Evolutionary conservation across 2,797 vertebrate genomes (phyloP).

Genomic region (Anguilla anguilla): DNA sequence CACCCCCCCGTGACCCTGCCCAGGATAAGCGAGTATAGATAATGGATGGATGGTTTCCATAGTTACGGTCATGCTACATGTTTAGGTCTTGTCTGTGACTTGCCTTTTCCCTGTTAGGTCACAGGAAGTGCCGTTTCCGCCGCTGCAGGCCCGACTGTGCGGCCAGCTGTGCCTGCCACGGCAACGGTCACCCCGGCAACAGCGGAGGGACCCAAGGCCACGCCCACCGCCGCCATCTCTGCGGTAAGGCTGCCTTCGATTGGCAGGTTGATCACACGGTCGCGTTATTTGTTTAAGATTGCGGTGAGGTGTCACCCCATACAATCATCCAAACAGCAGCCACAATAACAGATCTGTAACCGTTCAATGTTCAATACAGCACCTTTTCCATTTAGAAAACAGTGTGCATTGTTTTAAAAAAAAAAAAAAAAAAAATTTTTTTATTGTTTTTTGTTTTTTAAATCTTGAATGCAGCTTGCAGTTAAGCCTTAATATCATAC

Average conservation of each 20-base stretch:
- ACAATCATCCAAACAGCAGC: too few relatives aligned
- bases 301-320: too few relatives aligned
- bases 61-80: background rate
- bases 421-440: too few relatives aligned
- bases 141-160: constrained; percentile 29
- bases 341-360: too few relatives aligned
- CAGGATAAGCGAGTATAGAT: too few relatives aligned
- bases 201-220: constrained; percentile 59
- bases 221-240: constrained; percentile 52
- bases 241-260: constrained; percentile 65
- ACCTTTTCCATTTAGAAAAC: too few relatives aligned
- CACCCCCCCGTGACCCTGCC: too few relatives aligned
- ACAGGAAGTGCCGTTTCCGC: constrained; percentile 31
- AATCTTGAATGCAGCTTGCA: background rate
- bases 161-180: constrained; percentile 18
- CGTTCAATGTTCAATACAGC: too few relatives aligned
- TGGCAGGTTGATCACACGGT: constrained; percentile 24
- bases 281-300: too few relatives aligned
- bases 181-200: constrained; percentile 57
- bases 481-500: background rate
- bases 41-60: background rate
- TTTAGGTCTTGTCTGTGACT: background rate
- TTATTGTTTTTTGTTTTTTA: too few relatives aligned
- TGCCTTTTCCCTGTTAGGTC: constrained; percentile 15
- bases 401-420: too few relatives aligned